A percentile compares a stretch with the other conserved stretches of the same genome.
Evolutionary conservation across 2,797 vertebrate genomes (phyloP).

Genomic region (Sarcoramphus papa): DNA sequence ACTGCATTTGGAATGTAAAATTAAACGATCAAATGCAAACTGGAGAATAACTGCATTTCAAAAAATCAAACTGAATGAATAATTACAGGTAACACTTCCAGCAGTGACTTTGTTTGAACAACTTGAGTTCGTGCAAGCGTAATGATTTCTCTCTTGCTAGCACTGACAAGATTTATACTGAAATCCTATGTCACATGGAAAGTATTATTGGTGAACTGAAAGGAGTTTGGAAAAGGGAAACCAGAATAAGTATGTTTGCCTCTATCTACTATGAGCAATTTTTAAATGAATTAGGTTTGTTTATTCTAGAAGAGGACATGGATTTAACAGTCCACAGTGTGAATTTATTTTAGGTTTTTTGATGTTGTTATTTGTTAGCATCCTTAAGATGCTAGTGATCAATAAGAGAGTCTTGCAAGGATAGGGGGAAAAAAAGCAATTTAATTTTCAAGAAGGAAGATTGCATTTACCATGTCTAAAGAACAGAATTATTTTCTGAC

Average conservation of each 20-base stretch:
- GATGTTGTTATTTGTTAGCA: neutral
- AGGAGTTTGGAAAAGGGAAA: neutral
- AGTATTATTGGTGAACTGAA: neutral
- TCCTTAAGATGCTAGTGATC: neutral
- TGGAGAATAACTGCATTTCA: neutral
- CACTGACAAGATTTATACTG: neutral
- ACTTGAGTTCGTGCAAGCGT: neutral
- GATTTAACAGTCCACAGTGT: neutral
- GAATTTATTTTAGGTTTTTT: neutral
- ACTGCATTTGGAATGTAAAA: neutral
- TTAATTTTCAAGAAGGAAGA: neutral
- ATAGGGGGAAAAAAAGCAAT: fast-evolving
- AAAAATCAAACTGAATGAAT: neutral
- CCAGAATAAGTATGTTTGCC: neutral
- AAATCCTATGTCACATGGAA: neutral
- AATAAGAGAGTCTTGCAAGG: neutral
- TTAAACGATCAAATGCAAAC: neutral
- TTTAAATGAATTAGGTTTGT: neutral
- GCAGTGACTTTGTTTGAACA: neutral
- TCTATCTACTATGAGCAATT: neutral
- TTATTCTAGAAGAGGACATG: neutral
- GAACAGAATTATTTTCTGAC: neutral
- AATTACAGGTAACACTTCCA: neutral
- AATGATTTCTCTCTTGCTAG: neutral
- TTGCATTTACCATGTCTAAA: neutral